These are phyloP conservation scores for Salarias fasciatus DNA, from an alignment of 2,797 vertebrate species.

Conservation along the genomic window DNA sequence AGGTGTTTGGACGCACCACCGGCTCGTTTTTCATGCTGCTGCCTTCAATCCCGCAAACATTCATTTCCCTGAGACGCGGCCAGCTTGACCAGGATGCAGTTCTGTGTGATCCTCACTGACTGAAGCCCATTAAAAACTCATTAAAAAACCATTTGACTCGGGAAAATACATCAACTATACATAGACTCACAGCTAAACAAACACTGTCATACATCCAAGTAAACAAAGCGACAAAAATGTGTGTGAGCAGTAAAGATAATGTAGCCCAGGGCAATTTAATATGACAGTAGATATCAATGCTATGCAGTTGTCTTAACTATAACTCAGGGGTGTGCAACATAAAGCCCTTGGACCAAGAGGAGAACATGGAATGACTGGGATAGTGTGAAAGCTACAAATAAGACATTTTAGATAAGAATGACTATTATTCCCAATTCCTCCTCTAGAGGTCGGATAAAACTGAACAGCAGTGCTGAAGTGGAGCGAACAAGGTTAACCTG, in stretches of 20 bases:
- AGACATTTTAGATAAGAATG: too few relatives aligned
- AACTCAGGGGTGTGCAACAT: too few relatives aligned
- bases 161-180: not conserved
- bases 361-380: too few relatives aligned
- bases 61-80: constrained; percentile 6
- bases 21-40: constrained; percentile 3
- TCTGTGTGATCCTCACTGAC: constrained; percentile 14
- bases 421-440: too few relatives aligned
- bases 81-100: constrained; percentile 9
- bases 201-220: not conserved
- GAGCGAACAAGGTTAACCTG: too few relatives aligned
- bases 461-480: too few relatives aligned
- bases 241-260: not conserved
- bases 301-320: too few relatives aligned
- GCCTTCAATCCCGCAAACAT: constrained; percentile 4
- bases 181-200: not conserved
- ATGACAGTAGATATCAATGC: too few relatives aligned
- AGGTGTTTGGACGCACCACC: too few relatives aligned
- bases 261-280: not conserved
- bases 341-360: too few relatives aligned
- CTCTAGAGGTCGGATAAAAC: too few relatives aligned
- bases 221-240: not conserved
- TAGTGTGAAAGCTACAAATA: too few relatives aligned
- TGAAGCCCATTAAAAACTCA: constrained; percentile 55
- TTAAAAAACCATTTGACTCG: constrained; percentile 26